Base-by-base conservation (phyloP, 37 sponge, comb jelly and placozoan genomes). In the Petrosia ficiformis region DNA sequence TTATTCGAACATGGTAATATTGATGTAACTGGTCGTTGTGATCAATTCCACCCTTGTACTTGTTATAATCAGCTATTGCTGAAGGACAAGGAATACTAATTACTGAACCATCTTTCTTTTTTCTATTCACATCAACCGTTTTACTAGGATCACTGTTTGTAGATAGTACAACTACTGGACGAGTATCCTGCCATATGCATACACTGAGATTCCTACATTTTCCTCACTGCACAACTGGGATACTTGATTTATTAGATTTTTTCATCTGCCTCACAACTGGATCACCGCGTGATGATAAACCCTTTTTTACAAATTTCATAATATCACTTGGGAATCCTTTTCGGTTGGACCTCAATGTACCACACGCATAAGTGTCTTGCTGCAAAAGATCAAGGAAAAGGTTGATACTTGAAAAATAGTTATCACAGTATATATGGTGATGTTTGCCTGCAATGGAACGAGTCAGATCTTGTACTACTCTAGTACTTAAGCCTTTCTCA, bases 11-110 rank as follows among this genome's bases (percentile, higher is more conserved):
- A 19, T 70, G 71, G 8, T 70, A 70, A 39, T 70, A 70, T 41
- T 70, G 2, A 1, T 48, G 42, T 25, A 39, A 70, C 44, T 70
- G 71, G 71, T 70, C 71, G 1, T 48, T 48, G 16, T 21, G 8
- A 5, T 70, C 71, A 1, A 70, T n/a, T 1, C 71, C 71, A 39
- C 71, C 71, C 71, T 43, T 70, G 42, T 70, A 29, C 28, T 70
- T 34, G 26, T 70, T 70, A n/a, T 70, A 70, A 41, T 70, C 71
- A 3, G 25, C 39, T 24, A 68, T 68, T 28, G 70, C 36, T 4
- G 24, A 21, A 3, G 71, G 71, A 5, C 71, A 70, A 1, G 35
- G 3, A 35, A 70, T 48, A 39, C 42, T 19, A 26, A 70, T 37
- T 22, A 39, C 19, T 6, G 2, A 43, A 39, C 71, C 71, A 5